These are phyloP conservation scores for Neopipo cinnamomea DNA, from an alignment of 2,113 vertebrate species.

Conservation along the genomic window DNA sequence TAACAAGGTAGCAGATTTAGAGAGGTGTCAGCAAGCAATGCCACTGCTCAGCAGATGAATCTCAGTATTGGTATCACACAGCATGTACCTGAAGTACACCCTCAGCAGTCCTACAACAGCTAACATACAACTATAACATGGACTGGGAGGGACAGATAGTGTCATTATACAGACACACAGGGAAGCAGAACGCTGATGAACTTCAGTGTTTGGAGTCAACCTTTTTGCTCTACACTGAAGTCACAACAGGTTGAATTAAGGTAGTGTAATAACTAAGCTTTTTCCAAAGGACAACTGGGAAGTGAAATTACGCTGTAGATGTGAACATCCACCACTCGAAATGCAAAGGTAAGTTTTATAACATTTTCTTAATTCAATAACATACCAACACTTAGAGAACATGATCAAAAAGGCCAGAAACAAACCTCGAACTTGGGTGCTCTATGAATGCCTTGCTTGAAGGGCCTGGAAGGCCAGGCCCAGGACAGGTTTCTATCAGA, in stretches of 20 bases:
- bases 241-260: not conserved
- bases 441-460: fast-evolving
- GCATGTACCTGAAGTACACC: not conserved
- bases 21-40: not conserved
- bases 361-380: not conserved
- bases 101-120: not conserved
- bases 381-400: not conserved
- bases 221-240: not conserved
- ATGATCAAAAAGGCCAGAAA: not conserved
- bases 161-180: not conserved
- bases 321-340: not conserved
- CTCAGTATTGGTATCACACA: not conserved
- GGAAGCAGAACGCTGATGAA: not conserved
- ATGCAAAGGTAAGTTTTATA: fast-evolving
- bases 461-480: not conserved
- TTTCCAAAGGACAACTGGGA: not conserved
- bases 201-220: not conserved
- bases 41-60: not conserved
- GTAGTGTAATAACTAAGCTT: not conserved
- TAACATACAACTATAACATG: not conserved
- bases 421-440: not conserved
- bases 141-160: not conserved
- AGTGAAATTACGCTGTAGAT: fast-evolving
- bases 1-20: not conserved
- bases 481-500: not conserved